Conservation (phyloP, 1,140 invertebrate genomes). For the Macrobrachium rosenbergii region DNA sequence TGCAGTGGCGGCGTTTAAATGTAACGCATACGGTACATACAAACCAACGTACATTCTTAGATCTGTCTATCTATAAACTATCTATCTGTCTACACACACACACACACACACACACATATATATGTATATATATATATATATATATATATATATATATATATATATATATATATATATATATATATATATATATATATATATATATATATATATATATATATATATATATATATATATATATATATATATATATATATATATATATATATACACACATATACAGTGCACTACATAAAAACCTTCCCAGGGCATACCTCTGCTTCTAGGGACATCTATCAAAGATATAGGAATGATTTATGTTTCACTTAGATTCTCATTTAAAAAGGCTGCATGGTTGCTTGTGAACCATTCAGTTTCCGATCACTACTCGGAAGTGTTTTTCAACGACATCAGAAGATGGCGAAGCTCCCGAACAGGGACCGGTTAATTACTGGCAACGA, state of each 20-base stretch:
- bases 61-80: background rate
- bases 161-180: slow-evolving; percentile 4
- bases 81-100: background rate
- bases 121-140: slow-evolving; percentile 18
- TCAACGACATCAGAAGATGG: too few relatives aligned
- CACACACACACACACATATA: background rate
- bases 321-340: background rate
- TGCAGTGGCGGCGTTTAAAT: too few relatives aligned
- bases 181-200: slow-evolving; percentile 19
- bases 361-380: too few relatives aligned
- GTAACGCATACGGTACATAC: background rate
- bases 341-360: too few relatives aligned
- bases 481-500: too few relatives aligned
- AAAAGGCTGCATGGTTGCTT: too few relatives aligned
- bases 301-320: too few relatives aligned
- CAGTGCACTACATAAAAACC: too few relatives aligned
- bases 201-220: slow-evolving; percentile 9
- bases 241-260: slow-evolving; percentile 22
- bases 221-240: slow-evolving; percentile 15
- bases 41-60: background rate
- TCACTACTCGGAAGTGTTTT: too few relatives aligned
- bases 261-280: background rate
- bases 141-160: slow-evolving; percentile 19
- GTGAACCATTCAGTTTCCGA: too few relatives aligned
- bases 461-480: too few relatives aligned